Evolutionary conservation across 1,140 invertebrate genomes (phyloP), one percentile per base, ranked within the genome.

Genomic region (Calephelis virginiensis): DNA sequence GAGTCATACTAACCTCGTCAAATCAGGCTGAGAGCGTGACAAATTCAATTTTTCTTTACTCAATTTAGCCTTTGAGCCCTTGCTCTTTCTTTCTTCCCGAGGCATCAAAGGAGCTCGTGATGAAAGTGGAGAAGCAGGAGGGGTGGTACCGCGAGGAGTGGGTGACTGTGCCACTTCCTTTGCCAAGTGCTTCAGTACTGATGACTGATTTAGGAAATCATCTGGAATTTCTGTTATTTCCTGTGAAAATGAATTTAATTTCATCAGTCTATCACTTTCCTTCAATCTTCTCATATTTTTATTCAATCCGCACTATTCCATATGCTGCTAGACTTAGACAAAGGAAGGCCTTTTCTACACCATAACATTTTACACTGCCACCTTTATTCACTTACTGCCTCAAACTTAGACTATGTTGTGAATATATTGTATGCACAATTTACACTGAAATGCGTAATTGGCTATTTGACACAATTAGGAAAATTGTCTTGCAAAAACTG

Each of bases 191-290:
- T 97, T 97, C 70, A 97, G 84, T n/a, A 97, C 95, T 80, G 95
- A 92, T 12, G 96, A 96, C 75, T 97, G 95, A 85, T 94, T 96
- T 4, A 97, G 91, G 82, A 96, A 97, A 90, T 97, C 96, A 80
- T 96, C 95, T 13, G 96, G 96, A 79, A 97, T 97, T 82, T 96
- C 96, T 1, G 95, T 96, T 72, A 97, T 95, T 91, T 96, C 96
- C 88, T 96, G 93, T 62, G 11, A 12, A 59, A 38, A 17, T 28
- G 8, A 43, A 43, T 43, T 43, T 43, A 43, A 9, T 43, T 43
- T 9, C 8, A 9, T 43, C 7, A 43, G 28, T 28, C 28, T 28
- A 28, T 28, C 5, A 28, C 28, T 28, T 28, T 28, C 28, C 1
- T 28, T 28, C 2, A 43, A 43, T 43, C 40, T 43, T 50, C 5